Evolutionary conservation across 2,888 invertebrate genomes (phyloP).

Genomic region (Choreutis nemorana): DNA sequence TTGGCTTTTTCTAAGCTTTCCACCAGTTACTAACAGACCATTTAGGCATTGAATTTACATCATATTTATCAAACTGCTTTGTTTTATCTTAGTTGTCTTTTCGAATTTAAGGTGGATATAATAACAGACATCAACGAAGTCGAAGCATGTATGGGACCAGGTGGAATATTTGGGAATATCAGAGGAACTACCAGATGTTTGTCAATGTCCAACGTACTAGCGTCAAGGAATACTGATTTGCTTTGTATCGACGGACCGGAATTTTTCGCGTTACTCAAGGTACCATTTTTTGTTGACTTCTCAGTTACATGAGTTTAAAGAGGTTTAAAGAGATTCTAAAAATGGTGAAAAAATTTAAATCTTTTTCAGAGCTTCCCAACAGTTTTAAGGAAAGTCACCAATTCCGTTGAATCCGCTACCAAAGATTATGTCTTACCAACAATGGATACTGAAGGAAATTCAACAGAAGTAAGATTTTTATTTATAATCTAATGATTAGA

Average conservation of each 20-base stretch:
- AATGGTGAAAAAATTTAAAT: too few relatives aligned
- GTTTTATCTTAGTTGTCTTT: too few relatives aligned
- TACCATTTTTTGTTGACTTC: too few relatives aligned
- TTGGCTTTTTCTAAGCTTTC: too few relatives aligned
- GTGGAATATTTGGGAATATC: slow-evolving; percentile 60
- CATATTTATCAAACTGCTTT: too few relatives aligned
- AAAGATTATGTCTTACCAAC: slow-evolving; percentile 58
- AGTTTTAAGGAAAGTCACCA: slow-evolving; percentile 44
- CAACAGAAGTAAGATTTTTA: slow-evolving; percentile 31
- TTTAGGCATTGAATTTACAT: too few relatives aligned
- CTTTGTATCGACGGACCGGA: slow-evolving; percentile 49
- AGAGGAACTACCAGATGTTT: slow-evolving; percentile 40
- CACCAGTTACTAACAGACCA: too few relatives aligned
- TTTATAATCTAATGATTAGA: too few relatives aligned
- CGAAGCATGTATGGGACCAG: slow-evolving; percentile 57
- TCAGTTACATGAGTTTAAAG: background rate
- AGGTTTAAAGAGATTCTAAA: background rate
- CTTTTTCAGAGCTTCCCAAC: slow-evolving; percentile 53
- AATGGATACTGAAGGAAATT: slow-evolving; percentile 26
- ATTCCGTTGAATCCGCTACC: slow-evolving; percentile 35
- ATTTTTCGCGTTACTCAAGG: slow-evolving; percentile 52
- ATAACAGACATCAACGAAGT: slow-evolving; percentile 47
- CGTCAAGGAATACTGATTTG: slow-evolving; percentile 56
- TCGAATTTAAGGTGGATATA: slow-evolving; percentile 50
- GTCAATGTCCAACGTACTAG: slow-evolving; percentile 49